Evolutionary conservation across 2,888 invertebrate genomes (phyloP).

Genomic region (Eupithecia subfuscata): DNA sequence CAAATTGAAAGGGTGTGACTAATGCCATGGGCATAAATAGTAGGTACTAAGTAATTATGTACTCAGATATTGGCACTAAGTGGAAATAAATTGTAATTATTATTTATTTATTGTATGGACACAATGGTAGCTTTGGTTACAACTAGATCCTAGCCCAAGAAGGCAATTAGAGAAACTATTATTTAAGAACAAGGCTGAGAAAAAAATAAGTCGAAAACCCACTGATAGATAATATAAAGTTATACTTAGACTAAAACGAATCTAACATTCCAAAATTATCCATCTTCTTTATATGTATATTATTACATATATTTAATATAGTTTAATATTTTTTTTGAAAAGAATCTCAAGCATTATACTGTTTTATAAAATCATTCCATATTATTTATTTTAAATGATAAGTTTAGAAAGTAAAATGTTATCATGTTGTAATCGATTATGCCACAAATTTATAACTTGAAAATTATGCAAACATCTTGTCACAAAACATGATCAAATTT

Average conservation of each 20-base stretch:
- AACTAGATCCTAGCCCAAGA: slow-evolving; percentile 11
- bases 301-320: slow-evolving; percentile 11
- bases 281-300: background rate
- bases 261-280: slow-evolving; percentile 22
- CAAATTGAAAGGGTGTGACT: background rate
- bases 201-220: slow-evolving; percentile 23
- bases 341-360: slow-evolving; percentile 25
- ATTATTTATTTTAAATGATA: slow-evolving; percentile 7
- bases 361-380: slow-evolving; percentile 25
- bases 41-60: background rate
- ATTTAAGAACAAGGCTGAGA: slow-evolving; percentile 12
- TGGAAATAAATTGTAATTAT: background rate
- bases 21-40: slow-evolving; percentile 6
- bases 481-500: slow-evolving; percentile 20
- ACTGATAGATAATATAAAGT: slow-evolving; percentile 29
- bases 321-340: slow-evolving; percentile 2
- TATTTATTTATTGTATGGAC: background rate
- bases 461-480: slow-evolving; percentile 11
- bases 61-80: background rate
- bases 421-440: slow-evolving; percentile 1
- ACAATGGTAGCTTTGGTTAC: slow-evolving; percentile 16
- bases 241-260: slow-evolving; percentile 5
- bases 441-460: slow-evolving; percentile 5
- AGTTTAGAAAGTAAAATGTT: slow-evolving; percentile 9
- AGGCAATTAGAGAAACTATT: slow-evolving; percentile 5